Base-by-base conservation (phyloP, 2,888 invertebrate genomes). In the Litoditis marina region DNA sequence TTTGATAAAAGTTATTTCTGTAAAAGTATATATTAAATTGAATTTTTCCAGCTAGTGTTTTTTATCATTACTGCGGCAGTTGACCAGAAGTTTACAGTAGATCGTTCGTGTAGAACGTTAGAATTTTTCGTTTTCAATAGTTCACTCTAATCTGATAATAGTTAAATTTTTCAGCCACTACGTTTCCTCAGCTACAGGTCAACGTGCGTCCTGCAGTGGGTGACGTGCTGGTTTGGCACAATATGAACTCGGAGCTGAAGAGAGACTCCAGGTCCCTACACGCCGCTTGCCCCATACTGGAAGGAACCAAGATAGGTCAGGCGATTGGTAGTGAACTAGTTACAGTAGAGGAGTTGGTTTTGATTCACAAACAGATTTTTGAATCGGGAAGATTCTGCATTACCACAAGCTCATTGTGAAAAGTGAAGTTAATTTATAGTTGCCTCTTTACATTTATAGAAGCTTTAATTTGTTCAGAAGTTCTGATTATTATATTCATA, bases 221-320 rank as follows among this genome's bases (percentile, higher is more conserved):
- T 2, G 62, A 62, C 31, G 57, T 51, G 16, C 36, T 62, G 16
- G 42, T 62, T 16, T 62, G 62, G 62, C 36, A 50, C 11, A 62
- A 57, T 31, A 50, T 57, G 39, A 31, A 57, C 22, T 42, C 32
- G 1, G 27, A 13, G 16, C 30, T 27, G n/a, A 36, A 51, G 22
- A 57, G 44, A 28, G 62, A 62, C 16, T 4, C 7, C 3, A 28
- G 51, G 2, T 36, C 62, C 19, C 30, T 62, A 2, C 62, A 62
- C 39, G 62, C 50, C 25, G 62, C 62, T 2, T 62, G 62, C 27
- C 62, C 62, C 0, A 62, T 62, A 16, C 4, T n/a, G 32, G 57
- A 62, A 16, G 62, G 62, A 11, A 39, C 22, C 11, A 62, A 62
- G 50, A 62, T 62, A n/a, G 61, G 60, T 60, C 4, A 22, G 60